Conservation (phyloP, 1,140 invertebrate genomes). For the Drosophila tristis region DNA sequence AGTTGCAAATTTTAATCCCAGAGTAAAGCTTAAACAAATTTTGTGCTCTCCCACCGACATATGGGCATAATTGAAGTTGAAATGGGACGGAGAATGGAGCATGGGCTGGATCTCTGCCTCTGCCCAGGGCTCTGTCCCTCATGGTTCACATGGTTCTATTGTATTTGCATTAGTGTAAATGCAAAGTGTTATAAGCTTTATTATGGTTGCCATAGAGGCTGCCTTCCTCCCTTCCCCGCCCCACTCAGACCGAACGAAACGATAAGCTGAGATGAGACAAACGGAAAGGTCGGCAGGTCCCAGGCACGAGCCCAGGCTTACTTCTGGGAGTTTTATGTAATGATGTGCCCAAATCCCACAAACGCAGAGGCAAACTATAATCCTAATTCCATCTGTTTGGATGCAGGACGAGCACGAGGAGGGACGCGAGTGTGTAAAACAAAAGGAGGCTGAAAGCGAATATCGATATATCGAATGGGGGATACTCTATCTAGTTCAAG, state of each 20-base stretch:
- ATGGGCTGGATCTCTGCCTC: neutral
- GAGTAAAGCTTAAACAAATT: slow-evolving; percentile 77
- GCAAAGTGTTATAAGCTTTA: slow-evolving; percentile 83
- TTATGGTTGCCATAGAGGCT: slow-evolving; percentile 62
- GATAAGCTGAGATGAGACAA: neutral
- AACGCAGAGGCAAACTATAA: slow-evolving; percentile 49
- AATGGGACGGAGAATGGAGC: slow-evolving; percentile 18
- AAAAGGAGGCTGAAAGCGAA: slow-evolving; percentile 2
- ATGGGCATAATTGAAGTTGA: slow-evolving; percentile 73
- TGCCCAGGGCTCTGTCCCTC: slow-evolving; percentile 6
- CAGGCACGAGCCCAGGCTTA: slow-evolving; percentile 47
- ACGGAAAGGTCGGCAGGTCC: slow-evolving; percentile 29
- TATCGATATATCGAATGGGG: neutral
- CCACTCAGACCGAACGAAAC: neutral
- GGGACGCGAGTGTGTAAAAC: slow-evolving; percentile 6
- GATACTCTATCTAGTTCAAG: slow-evolving; percentile 6
- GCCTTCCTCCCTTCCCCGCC: neutral
- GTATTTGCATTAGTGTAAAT: slow-evolving; percentile 82
- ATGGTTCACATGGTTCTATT: slow-evolving; percentile 46
- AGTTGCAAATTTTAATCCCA: slow-evolving; percentile 74
- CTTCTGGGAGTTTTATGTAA: slow-evolving; percentile 76
- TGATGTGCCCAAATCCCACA: slow-evolving; percentile 75
- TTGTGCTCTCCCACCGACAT: slow-evolving; percentile 68
- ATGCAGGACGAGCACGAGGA: slow-evolving; percentile 1
- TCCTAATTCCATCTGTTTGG: slow-evolving; percentile 42